phyloP scores from a whole-genome alignment of 2,888 invertebrate genomes.

The Drosophila cracens region DNA sequence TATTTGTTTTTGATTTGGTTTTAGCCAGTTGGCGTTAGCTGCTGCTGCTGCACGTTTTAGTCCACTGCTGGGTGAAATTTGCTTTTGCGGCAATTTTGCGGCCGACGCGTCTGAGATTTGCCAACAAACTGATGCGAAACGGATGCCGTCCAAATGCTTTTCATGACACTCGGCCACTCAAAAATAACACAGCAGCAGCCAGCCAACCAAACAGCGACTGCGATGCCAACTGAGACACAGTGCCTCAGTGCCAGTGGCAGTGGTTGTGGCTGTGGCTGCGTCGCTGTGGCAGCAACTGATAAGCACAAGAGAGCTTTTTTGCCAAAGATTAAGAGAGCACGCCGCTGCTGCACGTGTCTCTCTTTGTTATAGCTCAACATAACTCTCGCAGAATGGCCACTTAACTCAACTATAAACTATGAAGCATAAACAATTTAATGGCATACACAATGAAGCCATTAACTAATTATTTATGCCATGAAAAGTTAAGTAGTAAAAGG shows the following conservation, averaged over 20 bases:
- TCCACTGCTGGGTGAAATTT: conserved; percentile 11
- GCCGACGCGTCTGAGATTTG: conserved; percentile 80
- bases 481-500: background rate
- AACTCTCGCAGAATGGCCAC: background rate
- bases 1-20: background rate
- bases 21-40: background rate
- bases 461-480: conserved; percentile 28
- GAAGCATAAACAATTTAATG: conserved; percentile 36
- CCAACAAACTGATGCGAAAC: conserved; percentile 82
- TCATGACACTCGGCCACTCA: conserved; percentile 63
- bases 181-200: conserved; percentile 31
- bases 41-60: conserved; percentile 34
- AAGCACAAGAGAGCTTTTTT: conserved; percentile 53
- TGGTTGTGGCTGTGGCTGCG: conserved; percentile 12
- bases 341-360: background rate
- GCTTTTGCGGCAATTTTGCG: conserved; percentile 48
- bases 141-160: conserved; percentile 76
- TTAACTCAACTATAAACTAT: conserved; percentile 28
- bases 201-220: conserved; percentile 39
- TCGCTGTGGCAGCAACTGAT: conserved; percentile 34
- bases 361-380: conserved; percentile 15
- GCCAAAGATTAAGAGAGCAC: conserved; percentile 9
- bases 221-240: conserved; percentile 20
- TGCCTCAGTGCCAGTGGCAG: conserved; percentile 7
- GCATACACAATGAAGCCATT: conserved; percentile 39